Base-by-base conservation (phyloP, 2,888 invertebrate species). In the Clepsis dumicolana region DNA sequence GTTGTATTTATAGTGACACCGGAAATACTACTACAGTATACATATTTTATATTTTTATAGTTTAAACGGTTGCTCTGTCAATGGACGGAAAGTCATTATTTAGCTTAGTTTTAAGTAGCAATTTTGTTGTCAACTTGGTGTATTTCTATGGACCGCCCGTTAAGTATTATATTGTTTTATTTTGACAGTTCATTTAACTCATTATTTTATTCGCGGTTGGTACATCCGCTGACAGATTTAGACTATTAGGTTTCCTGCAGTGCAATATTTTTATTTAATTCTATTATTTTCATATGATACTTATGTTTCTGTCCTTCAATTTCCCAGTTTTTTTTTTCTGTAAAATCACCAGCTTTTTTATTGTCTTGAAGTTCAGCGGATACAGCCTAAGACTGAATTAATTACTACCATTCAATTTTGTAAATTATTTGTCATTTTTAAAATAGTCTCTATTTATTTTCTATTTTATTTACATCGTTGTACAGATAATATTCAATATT, bases 381-480 rank as follows among this genome's bases (percentile, higher is more conserved):
- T 68, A 56, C 44, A 61, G 32, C 68, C 44, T 63, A 68, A 68
- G 68, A 68, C 68, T 68, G 68, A 68, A 68, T 68, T 63, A 44
- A 68, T 41, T 57, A 59, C 41, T 52, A 68, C 24, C 64, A 68
- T 64, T 57, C 52, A 63, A 57, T 35, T 48, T 38, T 57, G 41
- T 65, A 60, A 53, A 57, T 24, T 21, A 57, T 56, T 52, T 54
- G 25, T 48, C 32, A 29, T 63, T 29, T 52, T 59, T 64, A 32
- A 38, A 67, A 63, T 63, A 63, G 67, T 62, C 21, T 29, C 18
- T 67, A 59, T 64, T 63, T 64, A 59, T 59, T 61, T 29, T 57
- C 14, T 64, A 59, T 57, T 29, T 41, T 41, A 50, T 52, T 59
- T 57, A 56, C 44, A 61, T 60, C 5, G 24, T 65, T 65, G 60